Evolutionary conservation across 2,888 invertebrate genomes (phyloP).

Genomic region (Mystacides longicornis): DNA sequence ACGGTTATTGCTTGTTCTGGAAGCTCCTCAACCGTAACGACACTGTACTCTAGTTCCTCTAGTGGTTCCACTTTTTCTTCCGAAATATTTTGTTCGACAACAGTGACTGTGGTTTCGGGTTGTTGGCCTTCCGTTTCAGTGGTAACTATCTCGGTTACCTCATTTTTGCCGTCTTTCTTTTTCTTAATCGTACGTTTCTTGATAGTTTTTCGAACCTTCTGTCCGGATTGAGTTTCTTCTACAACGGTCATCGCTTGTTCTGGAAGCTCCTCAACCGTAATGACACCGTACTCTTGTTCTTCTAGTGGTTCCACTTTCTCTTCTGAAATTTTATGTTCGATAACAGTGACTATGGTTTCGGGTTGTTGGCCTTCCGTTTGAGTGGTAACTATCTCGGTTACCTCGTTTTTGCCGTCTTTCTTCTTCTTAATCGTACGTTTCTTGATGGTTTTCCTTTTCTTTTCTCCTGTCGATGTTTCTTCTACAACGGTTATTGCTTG

Average conservation of each 20-base stretch:
- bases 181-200: constrained; percentile 37
- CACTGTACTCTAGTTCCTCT: neutral
- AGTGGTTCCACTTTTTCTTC: constrained; percentile 21
- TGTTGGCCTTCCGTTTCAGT: constrained; percentile 34
- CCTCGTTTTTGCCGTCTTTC: constrained; percentile 30
- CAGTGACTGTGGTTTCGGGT: constrained; percentile 29
- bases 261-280: neutral
- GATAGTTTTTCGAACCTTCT: constrained; percentile 30
- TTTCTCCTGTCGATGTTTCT: constrained; percentile 27
- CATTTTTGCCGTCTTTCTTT: constrained; percentile 35
- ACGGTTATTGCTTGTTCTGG: constrained; percentile 25
- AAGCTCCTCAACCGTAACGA: constrained; percentile 30
- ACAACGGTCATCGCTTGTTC: neutral
- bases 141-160: constrained; percentile 38
- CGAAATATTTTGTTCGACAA: neutral
- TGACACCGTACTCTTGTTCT: neutral
- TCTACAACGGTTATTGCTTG: constrained; percentile 34
- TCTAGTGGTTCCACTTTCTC: constrained; percentile 14
- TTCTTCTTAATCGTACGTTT: constrained; percentile 23
- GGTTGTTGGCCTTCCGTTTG: constrained; percentile 24
- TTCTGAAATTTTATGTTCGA: constrained; percentile 30
- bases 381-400: constrained; percentile 16
- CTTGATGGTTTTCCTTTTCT: constrained; percentile 31
- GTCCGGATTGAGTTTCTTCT: too few species aligned
- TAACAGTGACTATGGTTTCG: constrained; percentile 29